A percentile compares a stretch with the other conserved stretches of the same genome.
Evolutionary conservation across 2,888 invertebrate species (phyloP).

Genomic region (Balanococcus diminutus): DNA sequence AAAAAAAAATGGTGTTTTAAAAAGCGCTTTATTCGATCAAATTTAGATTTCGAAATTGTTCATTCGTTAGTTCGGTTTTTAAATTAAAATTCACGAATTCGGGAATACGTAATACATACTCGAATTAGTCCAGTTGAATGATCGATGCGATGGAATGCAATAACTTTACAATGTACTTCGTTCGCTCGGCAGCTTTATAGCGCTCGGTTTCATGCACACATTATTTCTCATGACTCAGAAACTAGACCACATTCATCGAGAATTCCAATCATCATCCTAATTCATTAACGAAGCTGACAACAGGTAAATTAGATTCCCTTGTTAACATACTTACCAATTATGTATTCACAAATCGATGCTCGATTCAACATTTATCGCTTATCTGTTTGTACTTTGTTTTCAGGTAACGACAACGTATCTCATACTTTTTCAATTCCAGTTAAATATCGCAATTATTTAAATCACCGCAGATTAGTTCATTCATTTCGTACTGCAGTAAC

Average conservation of each 20-base stretch:
- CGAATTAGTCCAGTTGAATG: no score
- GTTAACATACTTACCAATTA: neutral
- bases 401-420: neutral
- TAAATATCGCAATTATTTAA: neutral
- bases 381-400: neutral
- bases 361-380: neutral
- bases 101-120: no score
- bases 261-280: neutral
- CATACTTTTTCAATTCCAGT: neutral
- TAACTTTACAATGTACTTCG: no score
- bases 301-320: neutral
- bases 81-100: no score
- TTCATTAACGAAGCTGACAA: neutral
- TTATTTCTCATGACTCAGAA: neutral
- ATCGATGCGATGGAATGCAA: no score
- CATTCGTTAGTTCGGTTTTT: no score
- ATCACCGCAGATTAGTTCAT: neutral
- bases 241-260: neutral
- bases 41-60: no score
- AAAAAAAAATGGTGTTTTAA: no score
- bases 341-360: neutral
- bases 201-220: no score
- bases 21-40: no score
- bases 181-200: no score
- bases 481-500: neutral